Percentiles rank a stretch among this genome's conserved stretches.
These are phyloP conservation scores for Cheirogaleus medius DNA, from an alignment of 2,113 vertebrate genomes.

Conservation along the genomic window DNA sequence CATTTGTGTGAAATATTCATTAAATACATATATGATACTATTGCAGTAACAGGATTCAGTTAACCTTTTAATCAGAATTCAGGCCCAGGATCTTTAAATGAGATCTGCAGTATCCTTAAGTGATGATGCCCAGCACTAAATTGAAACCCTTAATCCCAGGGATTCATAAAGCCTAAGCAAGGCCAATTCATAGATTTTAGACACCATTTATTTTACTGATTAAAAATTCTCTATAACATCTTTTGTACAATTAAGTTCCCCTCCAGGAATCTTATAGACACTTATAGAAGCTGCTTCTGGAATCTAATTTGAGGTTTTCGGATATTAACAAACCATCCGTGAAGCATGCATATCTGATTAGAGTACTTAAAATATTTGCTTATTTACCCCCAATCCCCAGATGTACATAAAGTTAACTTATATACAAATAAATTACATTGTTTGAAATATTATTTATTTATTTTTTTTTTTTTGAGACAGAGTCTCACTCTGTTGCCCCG, in stretches of 20 bases:
- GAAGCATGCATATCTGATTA: background rate
- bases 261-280: background rate
- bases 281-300: background rate
- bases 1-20: background rate
- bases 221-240: background rate
- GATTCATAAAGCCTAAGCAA: background rate
- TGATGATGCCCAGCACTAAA: background rate
- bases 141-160: background rate
- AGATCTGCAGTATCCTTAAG: background rate
- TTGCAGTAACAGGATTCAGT: background rate
- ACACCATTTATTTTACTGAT: background rate
- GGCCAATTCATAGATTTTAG: background rate
- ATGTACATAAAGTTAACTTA: background rate
- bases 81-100: background rate
- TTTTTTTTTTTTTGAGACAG: too few species aligned
- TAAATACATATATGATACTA: background rate
- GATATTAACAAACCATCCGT: background rate
- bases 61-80: background rate
- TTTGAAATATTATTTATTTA: background rate
- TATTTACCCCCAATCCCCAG: background rate
- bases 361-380: constrained; percentile 16
- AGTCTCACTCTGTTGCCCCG: too few species aligned
- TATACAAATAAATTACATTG: background rate
- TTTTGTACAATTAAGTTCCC: background rate
- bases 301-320: background rate